Evolutionary conservation across 1,140 invertebrate species (phyloP), one percentile per base, ranked within the genome.

Genomic region (Phymorhynchus buccinoides): DNA sequence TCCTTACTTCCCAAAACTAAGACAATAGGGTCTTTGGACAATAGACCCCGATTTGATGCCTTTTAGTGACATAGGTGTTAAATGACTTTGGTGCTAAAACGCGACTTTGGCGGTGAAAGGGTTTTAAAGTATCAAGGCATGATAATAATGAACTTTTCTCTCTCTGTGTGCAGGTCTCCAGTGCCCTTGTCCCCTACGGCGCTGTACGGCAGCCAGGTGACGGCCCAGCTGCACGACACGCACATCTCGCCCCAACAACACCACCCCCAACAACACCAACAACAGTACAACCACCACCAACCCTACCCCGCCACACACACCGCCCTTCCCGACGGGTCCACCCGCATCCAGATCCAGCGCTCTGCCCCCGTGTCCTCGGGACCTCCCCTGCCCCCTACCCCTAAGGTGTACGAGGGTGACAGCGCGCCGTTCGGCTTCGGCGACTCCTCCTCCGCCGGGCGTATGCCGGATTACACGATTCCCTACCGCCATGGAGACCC

Each of bases 401-500:
- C 86, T 39, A 68, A 83, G 56, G 39, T 39, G 48, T 62, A 71
- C 62, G n/a, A 84, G 77, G 32, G n/a, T n/a, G 41, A 80, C 80
- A 85, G 27, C 75, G 3, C 66, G 39, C 66, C 80, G 7, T 41
- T 41, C 42, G 30, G n/a, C 32, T 56, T 75, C 83, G 62, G 56
- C 68, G 42, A 86, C 35, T 39, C 77, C 39, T n/a, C n/a, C 35
- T 39, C 12, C 52, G 79, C 66, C 32, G 14, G 35, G 2, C 44
- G 48, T 30, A 83, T 87, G 66, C 86, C 86, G 3, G 86, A 87
- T 41, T 87, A 87, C 83, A 87, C 86, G 16, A 66, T 87, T n/a
- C 79, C 86, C 14, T 87, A 87, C 86, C 78, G 73, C 39, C 75
- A 80, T 3, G 39, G 32, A 18, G 82, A 84, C 18, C 78, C 83